Base-by-base conservation (phyloP, 2,888 invertebrate genomes). In the Caenorhabditis angaria region DNA sequence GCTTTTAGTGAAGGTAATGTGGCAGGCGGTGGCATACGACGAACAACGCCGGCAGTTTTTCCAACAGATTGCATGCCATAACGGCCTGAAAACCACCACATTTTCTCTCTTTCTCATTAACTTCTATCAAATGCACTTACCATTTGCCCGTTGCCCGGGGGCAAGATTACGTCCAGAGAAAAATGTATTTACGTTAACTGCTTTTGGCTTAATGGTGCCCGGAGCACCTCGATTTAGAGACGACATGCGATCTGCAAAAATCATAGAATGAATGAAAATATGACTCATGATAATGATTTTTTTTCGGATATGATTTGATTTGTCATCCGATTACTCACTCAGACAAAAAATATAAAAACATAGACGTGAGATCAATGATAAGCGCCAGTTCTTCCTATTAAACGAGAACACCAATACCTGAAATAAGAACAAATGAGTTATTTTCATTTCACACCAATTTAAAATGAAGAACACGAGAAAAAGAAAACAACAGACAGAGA, bases 1-100 rank as follows among this genome's bases (percentile, higher is more conserved):
- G 96, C 94, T 92, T 95, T 97, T 91, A 97, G 91, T 92, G 97
- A 97, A 89, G 97, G 97, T 90, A 97, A 91, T 91, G 97, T 95
- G 89, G 94, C 95, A 90, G 97, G 97, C 82, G 90, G 90, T 76
- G 91, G 91, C 91, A 97, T 95, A 90, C 97, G 93, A 91, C 97
- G 93, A 89, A 88, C 87, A 61, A 94, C 94, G 90, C 93, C 94
- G 90, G 94, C 94, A 91, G 97, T 94, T 92, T 97, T 97, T 91
- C 97, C 97, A 93, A 99, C 93, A 91, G 93, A 93, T 93, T 97
- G 97, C 93, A 97, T 94, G 66, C 83, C 82, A 92, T 97, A 97
- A 95, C 97, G 95, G 89, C 96, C 76, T 47, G 20, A 28, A 20
- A 35, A 24, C 10, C 18, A 4, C 2, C 50, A 60, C 14, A 24